phyloP scores from a whole-genome alignment of 2,797 vertebrate genomes.

The Staurois parvus region DNA sequence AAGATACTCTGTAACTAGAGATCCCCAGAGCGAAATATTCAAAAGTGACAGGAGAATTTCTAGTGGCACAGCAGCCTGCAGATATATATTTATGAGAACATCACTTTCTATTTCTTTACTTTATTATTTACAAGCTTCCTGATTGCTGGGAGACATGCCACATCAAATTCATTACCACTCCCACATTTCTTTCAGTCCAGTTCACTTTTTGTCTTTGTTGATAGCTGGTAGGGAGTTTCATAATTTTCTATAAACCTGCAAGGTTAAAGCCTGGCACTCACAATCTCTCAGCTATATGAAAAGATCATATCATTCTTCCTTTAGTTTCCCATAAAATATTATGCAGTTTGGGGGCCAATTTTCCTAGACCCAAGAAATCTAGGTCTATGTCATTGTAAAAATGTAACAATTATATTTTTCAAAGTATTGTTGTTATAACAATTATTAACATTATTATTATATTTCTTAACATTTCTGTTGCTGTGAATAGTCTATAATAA shows the following conservation, averaged over 20 bases:
- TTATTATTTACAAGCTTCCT: constrained; percentile 79
- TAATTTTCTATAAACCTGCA: constrained; percentile 18
- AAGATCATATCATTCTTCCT: background rate
- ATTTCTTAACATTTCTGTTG: too few species aligned
- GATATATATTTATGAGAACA: constrained; percentile 86
- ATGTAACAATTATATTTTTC: too few species aligned
- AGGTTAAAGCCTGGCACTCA: constrained; percentile 2
- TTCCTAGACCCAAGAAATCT: too few species aligned
- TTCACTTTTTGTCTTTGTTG: constrained; percentile 46
- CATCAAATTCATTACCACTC: constrained; percentile 71
- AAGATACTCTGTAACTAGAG: constrained; percentile 81
- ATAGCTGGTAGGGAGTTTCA: constrained; percentile 37
- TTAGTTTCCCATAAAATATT: background rate
- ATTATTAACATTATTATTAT: too few species aligned
- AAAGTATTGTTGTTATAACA: too few species aligned
- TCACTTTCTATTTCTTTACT: constrained; percentile 86
- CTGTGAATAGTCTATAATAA: too few species aligned
- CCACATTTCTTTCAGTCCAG: constrained; percentile 57
- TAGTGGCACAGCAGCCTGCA: constrained; percentile 80
- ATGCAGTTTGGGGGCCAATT: too few species aligned
- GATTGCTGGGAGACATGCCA: constrained; percentile 77
- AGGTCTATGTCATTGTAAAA: too few species aligned
- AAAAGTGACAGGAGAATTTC: constrained; percentile 84
- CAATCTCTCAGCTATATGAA: background rate
- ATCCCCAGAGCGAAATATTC: constrained; percentile 81